Evolutionary conservation across 2,113 vertebrate species (phyloP).

Genomic region (Otis tarda): DNA sequence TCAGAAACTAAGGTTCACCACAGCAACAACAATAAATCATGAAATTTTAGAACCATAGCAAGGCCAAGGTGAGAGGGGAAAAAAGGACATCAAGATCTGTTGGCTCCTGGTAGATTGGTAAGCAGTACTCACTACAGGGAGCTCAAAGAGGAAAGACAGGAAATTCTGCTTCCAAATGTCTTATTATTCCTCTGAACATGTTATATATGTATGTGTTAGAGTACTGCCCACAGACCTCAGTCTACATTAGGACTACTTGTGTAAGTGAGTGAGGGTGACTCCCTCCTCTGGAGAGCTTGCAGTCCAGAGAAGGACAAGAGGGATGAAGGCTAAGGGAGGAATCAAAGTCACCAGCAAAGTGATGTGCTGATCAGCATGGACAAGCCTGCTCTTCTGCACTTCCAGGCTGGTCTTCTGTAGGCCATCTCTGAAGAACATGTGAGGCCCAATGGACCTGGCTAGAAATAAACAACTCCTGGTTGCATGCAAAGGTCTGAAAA

Average conservation of each 20-base stretch:
- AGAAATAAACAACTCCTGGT: neutral
- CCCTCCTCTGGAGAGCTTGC: neutral
- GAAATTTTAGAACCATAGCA: neutral
- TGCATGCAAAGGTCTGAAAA: neutral
- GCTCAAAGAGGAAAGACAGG: neutral
- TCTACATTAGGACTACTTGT: neutral
- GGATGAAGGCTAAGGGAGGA: neutral
- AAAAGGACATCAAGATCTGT: accelerated
- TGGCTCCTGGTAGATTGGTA: neutral
- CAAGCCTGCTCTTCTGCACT: neutral
- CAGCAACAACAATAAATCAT: neutral
- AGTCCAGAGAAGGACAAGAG: neutral
- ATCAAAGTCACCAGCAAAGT: neutral
- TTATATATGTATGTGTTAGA: neutral
- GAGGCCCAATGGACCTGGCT: neutral
- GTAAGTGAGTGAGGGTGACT: neutral
- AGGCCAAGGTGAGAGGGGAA: neutral
- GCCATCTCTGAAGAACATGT: neutral
- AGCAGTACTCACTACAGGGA: neutral
- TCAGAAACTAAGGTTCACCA: neutral
- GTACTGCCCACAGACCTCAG: neutral
- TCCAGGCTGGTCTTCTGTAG: neutral
- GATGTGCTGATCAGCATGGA: neutral
- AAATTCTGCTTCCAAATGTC: neutral
- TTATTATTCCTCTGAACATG: neutral